Evolutionary conservation across 37 sponge, comb jelly and placozoan genomes (phyloP).

Genomic region (Diacarnus erythraeanus): DNA sequence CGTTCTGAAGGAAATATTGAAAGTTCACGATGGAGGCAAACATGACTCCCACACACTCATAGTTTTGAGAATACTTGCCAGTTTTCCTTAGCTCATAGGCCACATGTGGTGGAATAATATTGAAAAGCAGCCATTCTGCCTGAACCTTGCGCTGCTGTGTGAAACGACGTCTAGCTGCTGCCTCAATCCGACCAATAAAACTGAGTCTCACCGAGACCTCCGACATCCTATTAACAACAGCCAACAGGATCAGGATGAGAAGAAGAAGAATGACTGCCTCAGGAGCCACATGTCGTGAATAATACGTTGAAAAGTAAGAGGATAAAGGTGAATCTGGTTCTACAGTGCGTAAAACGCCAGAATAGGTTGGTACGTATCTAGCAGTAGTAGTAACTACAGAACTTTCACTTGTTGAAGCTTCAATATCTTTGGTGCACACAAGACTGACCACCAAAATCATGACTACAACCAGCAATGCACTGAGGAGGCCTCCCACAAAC

Average conservation of each 20-base stretch:
- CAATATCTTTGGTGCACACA: slow-evolving; percentile 1
- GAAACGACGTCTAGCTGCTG: slow-evolving; percentile 39
- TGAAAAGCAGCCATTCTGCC: slow-evolving; percentile 66
- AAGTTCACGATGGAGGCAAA: slow-evolving; percentile 93
- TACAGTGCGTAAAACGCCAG: not conserved
- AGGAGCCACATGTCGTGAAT: slow-evolving; percentile 50
- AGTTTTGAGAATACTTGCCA: slow-evolving; percentile 78
- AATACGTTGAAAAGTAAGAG: slow-evolving; percentile 43
- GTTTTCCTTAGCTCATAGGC: slow-evolving; percentile 39
- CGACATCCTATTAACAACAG: slow-evolving; percentile 72
- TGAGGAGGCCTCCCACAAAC: slow-evolving; percentile 41
- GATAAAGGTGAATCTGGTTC: not conserved
- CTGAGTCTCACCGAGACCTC: slow-evolving; percentile 73
- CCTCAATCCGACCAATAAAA: slow-evolving; percentile 71
- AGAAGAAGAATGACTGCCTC: slow-evolving; percentile 53
- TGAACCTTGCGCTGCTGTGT: slow-evolving; percentile 47
- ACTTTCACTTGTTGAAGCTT: not conserved
- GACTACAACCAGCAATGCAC: slow-evolving; percentile 11
- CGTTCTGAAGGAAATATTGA: slow-evolving; percentile 53
- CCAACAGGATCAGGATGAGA: slow-evolving; percentile 57
- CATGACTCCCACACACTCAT: slow-evolving; percentile 89
- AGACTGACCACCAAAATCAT: slow-evolving; percentile 34
- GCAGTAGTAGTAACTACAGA: not conserved
- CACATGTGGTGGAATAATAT: slow-evolving; percentile 84
- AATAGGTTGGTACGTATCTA: not conserved